Conservation (phyloP, 2,888 invertebrate species). For the Stenodera caucasica region DNA sequence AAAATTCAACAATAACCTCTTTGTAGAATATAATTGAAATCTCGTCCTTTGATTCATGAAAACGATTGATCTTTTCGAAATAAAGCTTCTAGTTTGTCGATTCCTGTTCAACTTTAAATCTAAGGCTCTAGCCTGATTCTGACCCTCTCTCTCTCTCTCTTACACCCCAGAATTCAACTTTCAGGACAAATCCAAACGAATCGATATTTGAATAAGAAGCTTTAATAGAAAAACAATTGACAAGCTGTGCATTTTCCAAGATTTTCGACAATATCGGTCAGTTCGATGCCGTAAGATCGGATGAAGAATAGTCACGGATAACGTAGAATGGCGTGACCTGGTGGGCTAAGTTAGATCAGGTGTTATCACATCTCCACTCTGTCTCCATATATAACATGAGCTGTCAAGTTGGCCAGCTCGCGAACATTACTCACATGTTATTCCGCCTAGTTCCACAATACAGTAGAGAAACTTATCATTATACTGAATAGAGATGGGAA, state of each 20-base stretch:
- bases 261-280: not conserved
- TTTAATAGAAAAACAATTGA: no score
- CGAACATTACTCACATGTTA: conserved; percentile 45
- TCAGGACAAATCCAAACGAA: not conserved
- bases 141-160: not conserved
- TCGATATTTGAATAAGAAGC: no score
- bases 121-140: not conserved
- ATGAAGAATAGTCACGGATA: conserved; percentile 12
- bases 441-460: conserved; percentile 32
- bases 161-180: not conserved
- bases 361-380: conserved; percentile 51
- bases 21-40: conserved; percentile 37
- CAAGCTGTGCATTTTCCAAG: no score
- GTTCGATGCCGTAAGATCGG: not conserved
- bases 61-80: conserved; percentile 39
- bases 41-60: conserved; percentile 36
- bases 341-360: conserved; percentile 47
- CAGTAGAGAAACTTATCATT: conserved; percentile 39
- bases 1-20: conserved; percentile 34
- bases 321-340: conserved; percentile 41
- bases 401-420: conserved; percentile 36
- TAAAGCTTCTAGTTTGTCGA: conserved; percentile 21
- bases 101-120: conserved; percentile 21
- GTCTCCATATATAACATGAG: conserved; percentile 48
- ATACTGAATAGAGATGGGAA: conserved; percentile 12